phyloP scores from a whole-genome alignment of 2,113 vertebrate species.

The Ceyx margarethae region DNA sequence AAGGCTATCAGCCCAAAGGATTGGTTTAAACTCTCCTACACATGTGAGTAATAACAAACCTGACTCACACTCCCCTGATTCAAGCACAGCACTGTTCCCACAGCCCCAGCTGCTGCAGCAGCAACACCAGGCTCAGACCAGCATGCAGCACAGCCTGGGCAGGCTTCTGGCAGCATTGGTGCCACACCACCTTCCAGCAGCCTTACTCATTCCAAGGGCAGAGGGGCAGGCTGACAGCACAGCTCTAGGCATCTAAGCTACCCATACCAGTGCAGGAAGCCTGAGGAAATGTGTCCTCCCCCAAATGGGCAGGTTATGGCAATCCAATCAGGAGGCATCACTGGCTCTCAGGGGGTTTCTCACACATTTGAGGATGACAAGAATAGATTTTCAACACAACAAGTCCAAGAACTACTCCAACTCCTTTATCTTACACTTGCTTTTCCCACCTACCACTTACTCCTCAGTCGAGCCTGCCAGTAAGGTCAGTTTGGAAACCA shows the following conservation, averaged over 20 bases:
- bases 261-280: background rate
- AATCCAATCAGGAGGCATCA: background rate
- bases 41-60: rapidly evolving
- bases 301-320: no score
- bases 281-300: background rate
- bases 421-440: background rate
- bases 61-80: rapidly evolving
- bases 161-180: no score
- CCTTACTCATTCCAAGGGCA: background rate
- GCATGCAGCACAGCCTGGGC: rapidly evolving
- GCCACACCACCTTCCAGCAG: rapidly evolving
- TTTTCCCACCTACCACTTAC: background rate
- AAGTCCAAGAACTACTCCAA: background rate
- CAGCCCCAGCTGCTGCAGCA: background rate
- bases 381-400: background rate
- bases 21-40: background rate
- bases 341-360: background rate
- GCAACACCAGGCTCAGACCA: background rate
- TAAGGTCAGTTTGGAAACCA: background rate
- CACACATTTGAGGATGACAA: background rate
- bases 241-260: rapidly evolving
- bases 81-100: background rate
- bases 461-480: background rate
- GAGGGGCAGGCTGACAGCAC: background rate
- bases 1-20: background rate